Conservation (phyloP, 1,140 invertebrate genomes). For the Drosophila triauraria region DNA sequence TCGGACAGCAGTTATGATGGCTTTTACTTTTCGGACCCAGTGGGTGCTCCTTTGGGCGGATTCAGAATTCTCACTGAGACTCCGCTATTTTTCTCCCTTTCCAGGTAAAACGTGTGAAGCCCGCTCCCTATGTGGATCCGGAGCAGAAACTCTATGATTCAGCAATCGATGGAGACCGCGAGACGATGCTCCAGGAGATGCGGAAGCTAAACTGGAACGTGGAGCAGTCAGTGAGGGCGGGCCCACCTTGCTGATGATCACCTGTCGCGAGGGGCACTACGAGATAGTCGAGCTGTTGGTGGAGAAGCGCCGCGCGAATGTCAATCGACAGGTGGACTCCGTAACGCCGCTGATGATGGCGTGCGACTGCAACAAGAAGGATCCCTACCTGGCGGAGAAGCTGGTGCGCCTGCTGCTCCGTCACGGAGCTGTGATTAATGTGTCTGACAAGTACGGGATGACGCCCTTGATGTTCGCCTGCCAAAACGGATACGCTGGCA, state of each 20-base stretch:
- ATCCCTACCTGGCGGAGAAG: constrained; percentile 47
- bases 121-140: constrained; percentile 15
- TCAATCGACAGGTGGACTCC: constrained; percentile 72
- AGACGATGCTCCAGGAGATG: constrained; percentile 54
- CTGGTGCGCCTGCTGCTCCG: constrained; percentile 63
- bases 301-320: constrained; percentile 51
- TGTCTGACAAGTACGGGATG: constrained; percentile 83
- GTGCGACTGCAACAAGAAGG: constrained; percentile 47
- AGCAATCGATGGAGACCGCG: constrained; percentile 33
- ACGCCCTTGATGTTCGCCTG: constrained; percentile 86
- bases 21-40: constrained; percentile 68
- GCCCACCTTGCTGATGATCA: constrained; percentile 56
- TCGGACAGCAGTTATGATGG: constrained; percentile 80
- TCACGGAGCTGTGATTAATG: constrained; percentile 78
- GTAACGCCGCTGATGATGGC: constrained; percentile 66
- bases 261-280: constrained; percentile 63
- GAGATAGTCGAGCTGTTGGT: constrained; percentile 63
- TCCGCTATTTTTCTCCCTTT: not conserved
- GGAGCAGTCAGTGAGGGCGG: constrained; percentile 36
- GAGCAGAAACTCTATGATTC: constrained; percentile 56
- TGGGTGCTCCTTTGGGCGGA: constrained; percentile 4
- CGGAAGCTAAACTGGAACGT: constrained; percentile 43
- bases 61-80: not conserved
- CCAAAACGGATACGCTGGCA: constrained; percentile 79
- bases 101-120: constrained; percentile 36